Evolutionary conservation across 2,113 vertebrate genomes (phyloP), one percentile per base, ranked within the genome.

Genomic region (Calyptommatus sinebrachiatus): DNA sequence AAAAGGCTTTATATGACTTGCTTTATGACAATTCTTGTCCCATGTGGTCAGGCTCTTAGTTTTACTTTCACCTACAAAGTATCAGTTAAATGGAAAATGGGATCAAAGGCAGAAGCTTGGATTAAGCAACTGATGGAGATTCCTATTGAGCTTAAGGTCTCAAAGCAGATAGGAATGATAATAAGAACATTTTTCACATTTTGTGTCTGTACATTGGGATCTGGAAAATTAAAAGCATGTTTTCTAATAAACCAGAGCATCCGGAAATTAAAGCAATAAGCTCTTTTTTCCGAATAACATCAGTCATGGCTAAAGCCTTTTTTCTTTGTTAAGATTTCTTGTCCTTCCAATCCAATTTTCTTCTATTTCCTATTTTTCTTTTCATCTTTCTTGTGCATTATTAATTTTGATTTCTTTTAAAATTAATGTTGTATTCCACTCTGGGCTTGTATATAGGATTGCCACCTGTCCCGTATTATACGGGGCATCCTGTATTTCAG

Each of bases 201-300:
- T 57, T 57, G 12, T 80, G 73, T 79, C 89, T 1, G 0, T 82
- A 73, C 62, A 67, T 28, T 85, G 26, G 73, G 69, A 83, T 78
- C 73, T 84, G 71, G 78, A 77, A 87, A 83, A 87, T 82, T 68
- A 87, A 57, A 28, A 87, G 73, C 82, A 89, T 7, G 0, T 86
- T 81, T 88, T 90, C 89, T 82, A 90, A 92, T 87, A 86, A 90
- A 84, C 60, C 68, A 45, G 77, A 83, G 79, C 24, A 87, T n/a
- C 2, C 0, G 60, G 84, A 91, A 91, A 89, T 80, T 69, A 82
- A 89, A 85, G 83, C 83, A 87, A 88, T 85, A 82, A 45, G 35
- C 61, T 76, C 35, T 83, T 66, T 16, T 57, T 57, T 57, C 18
- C 16, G 53, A 57, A 57, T 57, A 57, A 57, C 53, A 57, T 57